A percentile compares a stretch with the other conserved stretches of the same genome.
phyloP scores from a whole-genome alignment of 2,888 invertebrate genomes.

The Cataglyphis livida region DNA sequence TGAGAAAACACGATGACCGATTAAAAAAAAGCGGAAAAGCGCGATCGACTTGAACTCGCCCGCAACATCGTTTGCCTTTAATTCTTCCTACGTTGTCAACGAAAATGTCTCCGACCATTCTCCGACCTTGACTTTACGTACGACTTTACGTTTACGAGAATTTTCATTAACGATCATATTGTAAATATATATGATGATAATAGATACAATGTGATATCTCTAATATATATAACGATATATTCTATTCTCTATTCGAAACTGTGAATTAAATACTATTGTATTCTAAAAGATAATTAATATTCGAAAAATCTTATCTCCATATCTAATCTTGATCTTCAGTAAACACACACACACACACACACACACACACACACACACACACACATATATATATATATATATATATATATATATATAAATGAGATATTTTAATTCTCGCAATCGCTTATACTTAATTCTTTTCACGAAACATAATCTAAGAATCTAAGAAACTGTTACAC shows the following conservation, averaged over 20 bases:
- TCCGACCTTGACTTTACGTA: slow-evolving; percentile 12
- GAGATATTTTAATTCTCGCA: neutral
- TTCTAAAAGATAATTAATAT: neutral
- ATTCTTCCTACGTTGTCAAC: neutral
- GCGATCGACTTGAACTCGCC: slow-evolving; percentile 39
- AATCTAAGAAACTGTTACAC: neutral
- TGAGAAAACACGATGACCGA: neutral
- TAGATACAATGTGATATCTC: neutral
- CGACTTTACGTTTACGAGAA: neutral
- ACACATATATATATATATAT: no score
- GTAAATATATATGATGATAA: neutral
- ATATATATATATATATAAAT: neutral
- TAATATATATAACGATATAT: neutral
- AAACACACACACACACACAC: no score
- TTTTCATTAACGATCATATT: neutral
- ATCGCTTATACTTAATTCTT: neutral
- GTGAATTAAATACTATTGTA: neutral
- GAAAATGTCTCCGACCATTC: neutral
- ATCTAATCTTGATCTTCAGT: neutral
- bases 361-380: no score
- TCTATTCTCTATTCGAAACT: neutral
- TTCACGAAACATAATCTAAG: neutral
- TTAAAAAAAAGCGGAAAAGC: slow-evolving; percentile 35
- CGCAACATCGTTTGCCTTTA: slow-evolving; percentile 9
- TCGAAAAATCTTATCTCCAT: neutral